These are phyloP conservation scores for Tenualosa thibaudeaui DNA, from an alignment of 2,797 vertebrate species.

Conservation along the genomic window DNA sequence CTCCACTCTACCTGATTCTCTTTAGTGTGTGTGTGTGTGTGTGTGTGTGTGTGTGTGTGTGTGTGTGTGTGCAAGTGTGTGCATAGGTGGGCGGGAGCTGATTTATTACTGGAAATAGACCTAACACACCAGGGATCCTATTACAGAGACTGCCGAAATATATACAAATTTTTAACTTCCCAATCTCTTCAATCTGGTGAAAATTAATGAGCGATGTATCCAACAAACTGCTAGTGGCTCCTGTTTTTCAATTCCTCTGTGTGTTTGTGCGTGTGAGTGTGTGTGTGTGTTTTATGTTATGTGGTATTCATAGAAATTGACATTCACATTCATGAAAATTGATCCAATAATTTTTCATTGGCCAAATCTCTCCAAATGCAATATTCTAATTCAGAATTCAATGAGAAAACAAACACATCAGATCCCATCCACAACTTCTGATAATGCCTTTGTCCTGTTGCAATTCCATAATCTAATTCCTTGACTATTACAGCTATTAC, in stretches of 20 bases:
- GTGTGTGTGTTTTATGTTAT: no score
- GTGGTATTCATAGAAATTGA: background rate
- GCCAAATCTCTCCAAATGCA: background rate
- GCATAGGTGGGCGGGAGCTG: background rate
- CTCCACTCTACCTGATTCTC: background rate
- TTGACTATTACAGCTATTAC: background rate
- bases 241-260: no score
- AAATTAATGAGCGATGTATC: background rate
- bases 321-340: background rate
- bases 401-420: background rate
- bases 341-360: no score
- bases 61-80: background rate
- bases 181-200: background rate
- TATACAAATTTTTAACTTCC: background rate
- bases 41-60: background rate
- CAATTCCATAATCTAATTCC: background rate
- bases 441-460: slow-evolving; percentile 16
- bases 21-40: background rate
- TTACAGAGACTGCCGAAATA: background rate
- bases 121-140: background rate
- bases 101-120: background rate
- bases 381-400: background rate
- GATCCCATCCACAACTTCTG: background rate
- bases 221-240: no score
- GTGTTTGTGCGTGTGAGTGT: no score